Conservation (phyloP, 2,888 invertebrate genomes). For the Melitaea athalia region DNA sequence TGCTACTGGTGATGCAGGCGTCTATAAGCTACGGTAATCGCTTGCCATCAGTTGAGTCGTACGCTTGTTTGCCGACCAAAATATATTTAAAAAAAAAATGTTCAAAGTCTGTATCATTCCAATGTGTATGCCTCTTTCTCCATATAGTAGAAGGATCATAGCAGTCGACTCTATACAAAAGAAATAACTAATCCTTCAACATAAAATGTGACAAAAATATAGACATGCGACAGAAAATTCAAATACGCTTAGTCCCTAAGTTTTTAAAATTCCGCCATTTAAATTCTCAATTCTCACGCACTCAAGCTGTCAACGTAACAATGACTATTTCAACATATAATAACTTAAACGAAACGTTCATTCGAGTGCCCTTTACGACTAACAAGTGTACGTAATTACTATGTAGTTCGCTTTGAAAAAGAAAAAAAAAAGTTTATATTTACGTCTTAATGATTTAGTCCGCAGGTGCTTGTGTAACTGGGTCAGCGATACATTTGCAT, state of each 20-base stretch:
- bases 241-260: background rate
- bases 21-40: too few species aligned
- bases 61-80: too few species aligned
- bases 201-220: background rate
- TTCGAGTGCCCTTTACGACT: slow-evolving; percentile 16
- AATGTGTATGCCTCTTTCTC: too few species aligned
- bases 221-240: background rate
- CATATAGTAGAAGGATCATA: too few species aligned
- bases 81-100: too few species aligned
- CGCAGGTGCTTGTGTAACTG: slow-evolving; percentile 7
- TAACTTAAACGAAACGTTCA: slow-evolving; percentile 23
- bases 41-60: too few species aligned
- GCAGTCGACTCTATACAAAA: background rate
- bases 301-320: slow-evolving; percentile 54
- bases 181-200: background rate
- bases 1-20: too few species aligned
- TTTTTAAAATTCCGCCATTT: slow-evolving; percentile 1
- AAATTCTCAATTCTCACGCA: slow-evolving; percentile 54
- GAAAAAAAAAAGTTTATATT: background rate
- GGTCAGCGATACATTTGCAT: slow-evolving; percentile 5
- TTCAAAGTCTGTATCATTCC: too few species aligned
- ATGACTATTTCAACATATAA: slow-evolving; percentile 53
- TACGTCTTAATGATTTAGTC: background rate
- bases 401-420: slow-evolving; percentile 14
- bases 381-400: slow-evolving; percentile 30